Base-by-base conservation (phyloP, 2,797 vertebrate genomes). In the Oophaga sylvatica region DNA sequence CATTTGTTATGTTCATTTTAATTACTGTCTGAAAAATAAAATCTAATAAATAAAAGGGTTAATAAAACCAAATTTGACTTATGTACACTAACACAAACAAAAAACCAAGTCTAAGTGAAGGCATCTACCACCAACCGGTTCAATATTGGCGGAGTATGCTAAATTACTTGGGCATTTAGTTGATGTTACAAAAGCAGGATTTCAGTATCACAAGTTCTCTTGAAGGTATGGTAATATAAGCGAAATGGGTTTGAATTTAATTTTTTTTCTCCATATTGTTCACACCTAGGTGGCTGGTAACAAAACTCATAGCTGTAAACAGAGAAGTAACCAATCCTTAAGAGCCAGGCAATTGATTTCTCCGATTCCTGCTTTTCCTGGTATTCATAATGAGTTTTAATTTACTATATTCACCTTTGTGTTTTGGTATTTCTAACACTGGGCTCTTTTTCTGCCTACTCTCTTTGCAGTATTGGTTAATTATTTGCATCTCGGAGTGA, bases 401-500 rank as follows among this genome's bases (percentile, higher is more conserved):
- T 87, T 99, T 99, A 90, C 96, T 96, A 86, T 99, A 95, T 93
- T 99, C 98, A 6, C 97, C 97, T 92, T 97, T 94, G 84, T 96
- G 95, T 73, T 95, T 95, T 11, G 93, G 93, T 0, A 93, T 26
- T 9, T 95, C 93, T n/a, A 94, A 94, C 10, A 91, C 93, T 1
- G 92, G 94, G 91, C 92, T 95, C 57, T 96, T 94, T 26, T 96
- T 94, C 93, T 98, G 97, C 90, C 95, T 95, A 65, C 96, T 96
- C 92, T 99, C 97, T 90, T 99, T 98, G 94, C 98, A 99, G 93
- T 97, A 99, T 84, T 97, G 97, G 81, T 97, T 97, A 57, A 99
- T 97, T 84, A 98, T 97, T 90, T 97, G 93, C 91, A 95, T 97
- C 92, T 99, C 97, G 0, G 97, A 93, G 0, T 98, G 96, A 90